Evolutionary conservation across 2,113 vertebrate species (phyloP), one percentile per base, ranked within the genome.

Genomic region (Hemiscyllium ocellatum): DNA sequence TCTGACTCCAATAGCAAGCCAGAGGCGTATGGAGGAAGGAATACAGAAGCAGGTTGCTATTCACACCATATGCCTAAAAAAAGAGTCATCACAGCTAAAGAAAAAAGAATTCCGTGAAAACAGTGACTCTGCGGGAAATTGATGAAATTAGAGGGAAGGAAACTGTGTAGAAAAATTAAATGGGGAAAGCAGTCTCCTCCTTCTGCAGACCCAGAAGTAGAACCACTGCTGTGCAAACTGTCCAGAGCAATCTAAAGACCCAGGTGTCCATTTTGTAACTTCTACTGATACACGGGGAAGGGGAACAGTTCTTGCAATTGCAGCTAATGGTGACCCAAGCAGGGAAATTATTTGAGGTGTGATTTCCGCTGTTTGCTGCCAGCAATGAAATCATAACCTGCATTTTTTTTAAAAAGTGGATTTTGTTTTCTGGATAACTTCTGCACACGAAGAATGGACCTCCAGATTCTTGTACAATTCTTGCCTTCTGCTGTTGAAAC

Each of bases 111-210:
- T 26, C 68, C 19, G 89, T 20, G 22, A 68, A 76, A 72, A 22
- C 69, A 72, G 94, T 76, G 68, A 76, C 94, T 29, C 94, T 95
- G 94, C 15, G 5, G 94, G 94, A 72, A 95, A 72, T 72, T 95
- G 68, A 95, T 95, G 94, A 72, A 95, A 72, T 95, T 95, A 95
- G 47, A 95, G 69, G 52, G 24, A 95, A 17, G 68, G 42, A 72
- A 95, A 95, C 68, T 72, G 69, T 72, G 68, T 69, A 95, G 94
- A 72, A 72, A 95, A 95, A 95, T 95, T 95, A 72, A 95, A 50
- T 70, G 47, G 47, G 69, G 68, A 95, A 72, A 42, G 50, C 69
- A 95, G 94, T 72, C 47, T 50, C 69, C 37, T 95, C 94, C 94
- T 52, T 72, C 94, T 95, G 13, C 42, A 72, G 22, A 13, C 7